phyloP scores from a whole-genome alignment of 1,140 invertebrate species.

The Scylla paramamosain region DNA sequence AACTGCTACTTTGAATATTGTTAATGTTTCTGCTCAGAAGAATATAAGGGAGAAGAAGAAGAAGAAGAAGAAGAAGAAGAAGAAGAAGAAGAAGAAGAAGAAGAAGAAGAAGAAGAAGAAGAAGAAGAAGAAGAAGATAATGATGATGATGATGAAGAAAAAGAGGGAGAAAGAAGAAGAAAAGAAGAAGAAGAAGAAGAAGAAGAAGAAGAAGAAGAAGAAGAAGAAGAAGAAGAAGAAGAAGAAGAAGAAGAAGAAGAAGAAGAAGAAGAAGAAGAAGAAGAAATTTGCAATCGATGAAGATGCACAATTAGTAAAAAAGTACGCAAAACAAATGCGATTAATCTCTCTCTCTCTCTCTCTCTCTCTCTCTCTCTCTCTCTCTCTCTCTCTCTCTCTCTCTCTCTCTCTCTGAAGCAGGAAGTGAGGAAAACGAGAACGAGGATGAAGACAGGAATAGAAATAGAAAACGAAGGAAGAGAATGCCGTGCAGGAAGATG shows the following conservation, averaged over 20 bases:
- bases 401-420: background rate
- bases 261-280: too few species aligned
- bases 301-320: background rate
- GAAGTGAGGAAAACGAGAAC: background rate
- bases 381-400: constrained; percentile 29
- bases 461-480: background rate
- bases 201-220: too few species aligned
- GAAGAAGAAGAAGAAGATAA: background rate
- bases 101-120: background rate
- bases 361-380: constrained; percentile 29
- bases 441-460: background rate
- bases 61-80: background rate
- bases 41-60: background rate
- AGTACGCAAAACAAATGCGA: background rate
- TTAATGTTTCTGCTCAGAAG: background rate
- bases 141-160: background rate
- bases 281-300: background rate
- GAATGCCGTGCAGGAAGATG: background rate
- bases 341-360: constrained; percentile 11
- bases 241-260: too few species aligned
- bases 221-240: too few species aligned
- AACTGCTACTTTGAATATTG: too few species aligned
- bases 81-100: background rate
- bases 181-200: background rate
- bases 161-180: background rate